Evolutionary conservation across 2,888 invertebrate genomes (phyloP).

Genomic region (Calameuta filiformis): DNA sequence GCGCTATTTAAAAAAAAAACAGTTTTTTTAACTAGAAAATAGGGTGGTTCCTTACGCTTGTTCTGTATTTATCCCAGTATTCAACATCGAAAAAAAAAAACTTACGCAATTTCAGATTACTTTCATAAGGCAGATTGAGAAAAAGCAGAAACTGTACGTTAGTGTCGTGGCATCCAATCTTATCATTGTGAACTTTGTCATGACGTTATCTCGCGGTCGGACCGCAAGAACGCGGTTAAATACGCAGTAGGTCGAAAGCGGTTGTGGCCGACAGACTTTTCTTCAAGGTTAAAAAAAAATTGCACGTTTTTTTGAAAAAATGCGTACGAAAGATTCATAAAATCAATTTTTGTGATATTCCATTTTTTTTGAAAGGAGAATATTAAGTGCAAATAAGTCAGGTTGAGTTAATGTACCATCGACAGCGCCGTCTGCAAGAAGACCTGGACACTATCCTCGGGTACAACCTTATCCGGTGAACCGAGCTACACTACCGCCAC

Average conservation of each 20-base stretch:
- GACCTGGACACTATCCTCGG: constrained; percentile 20
- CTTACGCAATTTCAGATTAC: not conserved
- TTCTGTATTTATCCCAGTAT: constrained; percentile 17
- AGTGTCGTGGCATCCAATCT: not conserved
- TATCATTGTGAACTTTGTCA: constrained; percentile 16
- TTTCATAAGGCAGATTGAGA: not conserved
- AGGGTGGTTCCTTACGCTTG: not conserved
- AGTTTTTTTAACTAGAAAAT: not conserved
- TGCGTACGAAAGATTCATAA: not conserved
- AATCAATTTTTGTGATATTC: not conserved
- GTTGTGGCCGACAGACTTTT: not conserved
- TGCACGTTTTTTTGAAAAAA: no score
- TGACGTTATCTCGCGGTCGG: not conserved
- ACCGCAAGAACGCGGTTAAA: not conserved
- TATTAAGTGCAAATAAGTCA: constrained; percentile 2
- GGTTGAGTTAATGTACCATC: constrained; percentile 10
- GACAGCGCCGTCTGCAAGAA: constrained; percentile 41
- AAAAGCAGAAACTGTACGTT: not conserved
- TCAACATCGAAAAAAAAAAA: not conserved
- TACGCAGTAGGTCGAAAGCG: not conserved
- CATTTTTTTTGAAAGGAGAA: not conserved
- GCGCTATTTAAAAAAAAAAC: not conserved
- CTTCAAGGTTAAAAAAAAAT: not conserved
- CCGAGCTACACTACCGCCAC: constrained; percentile 18
- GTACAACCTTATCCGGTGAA: not conserved